A percentile compares a stretch with the other conserved stretches of the same genome.
These are phyloP conservation scores for Lasioglossum malachurum DNA, from an alignment of 2,888 invertebrate species.

Conservation along the genomic window DNA sequence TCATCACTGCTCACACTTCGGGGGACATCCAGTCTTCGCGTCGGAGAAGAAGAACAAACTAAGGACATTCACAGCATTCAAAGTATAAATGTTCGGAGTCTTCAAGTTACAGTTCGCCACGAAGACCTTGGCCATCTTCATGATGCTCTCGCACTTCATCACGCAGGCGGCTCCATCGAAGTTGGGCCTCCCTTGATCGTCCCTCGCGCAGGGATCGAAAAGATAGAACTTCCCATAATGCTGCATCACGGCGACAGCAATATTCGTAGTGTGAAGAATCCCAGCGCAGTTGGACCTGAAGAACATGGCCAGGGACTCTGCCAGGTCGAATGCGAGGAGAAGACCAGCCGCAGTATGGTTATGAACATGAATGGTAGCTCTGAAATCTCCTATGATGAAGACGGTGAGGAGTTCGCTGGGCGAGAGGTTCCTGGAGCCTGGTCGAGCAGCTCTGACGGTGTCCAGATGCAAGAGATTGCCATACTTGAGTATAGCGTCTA, in stretches of 20 bases:
- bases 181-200: constrained; percentile 75
- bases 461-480: constrained; percentile 88
- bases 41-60: constrained; percentile 78
- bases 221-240: constrained; percentile 87
- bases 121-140: constrained; percentile 74
- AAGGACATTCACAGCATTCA: constrained; percentile 78
- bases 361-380: constrained; percentile 74
- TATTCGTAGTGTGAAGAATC: constrained; percentile 86
- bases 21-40: constrained; percentile 62
- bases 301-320: constrained; percentile 86
- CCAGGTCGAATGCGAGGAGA: constrained; percentile 73
- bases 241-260: constrained; percentile 87
- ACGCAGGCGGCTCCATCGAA: constrained; percentile 77
- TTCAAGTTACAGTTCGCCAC: constrained; percentile 75
- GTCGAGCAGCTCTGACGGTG: constrained; percentile 66
- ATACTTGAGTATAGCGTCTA: constrained; percentile 88
- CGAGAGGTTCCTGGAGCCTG: constrained; percentile 76
- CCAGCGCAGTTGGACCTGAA: constrained; percentile 87
- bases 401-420: constrained; percentile 77
- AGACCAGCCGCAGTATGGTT: constrained; percentile 77
- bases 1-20: constrained; percentile 59
- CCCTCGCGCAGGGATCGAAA: constrained; percentile 87
- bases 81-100: constrained; percentile 77
- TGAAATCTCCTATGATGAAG: constrained; percentile 80
- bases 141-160: constrained; percentile 74